Evolutionary conservation across 1,140 invertebrate genomes (phyloP).

Genomic region (Nephotettix cincticeps): DNA sequence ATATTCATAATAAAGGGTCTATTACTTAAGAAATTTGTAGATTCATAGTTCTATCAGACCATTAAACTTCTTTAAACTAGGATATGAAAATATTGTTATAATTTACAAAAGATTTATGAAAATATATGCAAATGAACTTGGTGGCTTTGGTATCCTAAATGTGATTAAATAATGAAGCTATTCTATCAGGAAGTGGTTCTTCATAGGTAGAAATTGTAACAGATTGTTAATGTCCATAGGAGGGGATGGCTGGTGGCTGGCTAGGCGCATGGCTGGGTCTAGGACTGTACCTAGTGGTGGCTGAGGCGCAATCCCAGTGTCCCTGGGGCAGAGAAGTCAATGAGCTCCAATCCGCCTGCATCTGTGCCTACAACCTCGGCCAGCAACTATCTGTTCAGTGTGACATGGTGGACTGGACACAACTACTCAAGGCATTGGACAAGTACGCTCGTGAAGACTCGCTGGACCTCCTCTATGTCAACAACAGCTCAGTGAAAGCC

Average conservation of each 20-base stretch:
- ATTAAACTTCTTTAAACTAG: too few species aligned
- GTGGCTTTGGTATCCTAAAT: too few species aligned
- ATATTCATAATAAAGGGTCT: too few species aligned
- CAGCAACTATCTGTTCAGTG: conserved; percentile 85
- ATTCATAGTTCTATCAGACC: too few species aligned
- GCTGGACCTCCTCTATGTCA: conserved; percentile 84
- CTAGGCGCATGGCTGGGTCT: not conserved
- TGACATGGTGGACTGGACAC: conserved; percentile 78
- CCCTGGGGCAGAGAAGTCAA: conserved; percentile 74
- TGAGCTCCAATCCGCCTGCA: conserved; percentile 80
- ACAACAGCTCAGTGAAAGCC: conserved; percentile 75
- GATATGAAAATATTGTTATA: too few species aligned
- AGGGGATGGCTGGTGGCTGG: not conserved
- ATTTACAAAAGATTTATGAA: too few species aligned
- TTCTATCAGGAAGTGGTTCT: not conserved
- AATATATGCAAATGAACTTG: too few species aligned
- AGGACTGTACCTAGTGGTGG: not conserved
- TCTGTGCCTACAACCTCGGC: conserved; percentile 82
- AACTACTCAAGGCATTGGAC: conserved; percentile 68
- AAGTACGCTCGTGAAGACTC: conserved; percentile 62
- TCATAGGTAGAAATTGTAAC: not conserved
- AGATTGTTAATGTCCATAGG: not conserved
- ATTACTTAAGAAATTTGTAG: too few species aligned
- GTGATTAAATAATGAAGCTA: too few species aligned
- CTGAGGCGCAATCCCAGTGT: conserved; percentile 60